These are phyloP conservation scores for Siniperca chuatsi DNA, from an alignment of 2,113 vertebrate genomes.

Conservation along the genomic window DNA sequence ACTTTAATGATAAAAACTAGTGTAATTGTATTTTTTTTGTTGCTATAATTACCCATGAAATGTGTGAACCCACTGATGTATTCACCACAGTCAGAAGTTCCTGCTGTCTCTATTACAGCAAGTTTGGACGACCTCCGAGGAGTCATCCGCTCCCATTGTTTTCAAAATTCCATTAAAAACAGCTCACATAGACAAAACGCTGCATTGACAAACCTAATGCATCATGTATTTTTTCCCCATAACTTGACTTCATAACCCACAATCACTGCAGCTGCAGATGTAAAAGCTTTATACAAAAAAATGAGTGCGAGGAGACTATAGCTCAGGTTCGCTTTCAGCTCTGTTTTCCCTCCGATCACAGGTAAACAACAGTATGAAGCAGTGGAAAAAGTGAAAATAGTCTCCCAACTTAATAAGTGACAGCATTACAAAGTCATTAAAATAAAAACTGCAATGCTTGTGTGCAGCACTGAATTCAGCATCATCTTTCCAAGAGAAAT, in stretches of 20 bases:
- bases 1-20: conserved; percentile 10
- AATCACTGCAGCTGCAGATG: not conserved
- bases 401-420: not conserved
- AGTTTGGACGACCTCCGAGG: not conserved
- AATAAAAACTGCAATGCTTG: not conserved
- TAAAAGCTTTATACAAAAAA: not conserved
- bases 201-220: conserved; percentile 15
- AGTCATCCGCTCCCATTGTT: conserved; percentile 20
- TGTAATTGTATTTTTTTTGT: conserved; percentile 1
- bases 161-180: conserved; percentile 41
- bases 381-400: not conserved
- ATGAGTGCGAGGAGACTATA: not conserved
- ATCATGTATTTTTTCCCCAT: not conserved
- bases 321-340: conserved; percentile 1
- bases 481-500: not conserved
- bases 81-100: conserved; percentile 6
- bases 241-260: conserved; percentile 2
- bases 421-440: not conserved
- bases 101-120: not conserved
- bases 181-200: conserved; percentile 29
- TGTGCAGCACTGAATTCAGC: not conserved
- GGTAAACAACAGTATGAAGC: not conserved
- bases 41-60: not conserved
- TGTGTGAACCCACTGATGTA: not conserved
- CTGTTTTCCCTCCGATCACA: not conserved